These are phyloP conservation scores for Mormyrus proboscirostris DNA, from an alignment of 2,797 vertebrate species.

Conservation along the genomic window DNA sequence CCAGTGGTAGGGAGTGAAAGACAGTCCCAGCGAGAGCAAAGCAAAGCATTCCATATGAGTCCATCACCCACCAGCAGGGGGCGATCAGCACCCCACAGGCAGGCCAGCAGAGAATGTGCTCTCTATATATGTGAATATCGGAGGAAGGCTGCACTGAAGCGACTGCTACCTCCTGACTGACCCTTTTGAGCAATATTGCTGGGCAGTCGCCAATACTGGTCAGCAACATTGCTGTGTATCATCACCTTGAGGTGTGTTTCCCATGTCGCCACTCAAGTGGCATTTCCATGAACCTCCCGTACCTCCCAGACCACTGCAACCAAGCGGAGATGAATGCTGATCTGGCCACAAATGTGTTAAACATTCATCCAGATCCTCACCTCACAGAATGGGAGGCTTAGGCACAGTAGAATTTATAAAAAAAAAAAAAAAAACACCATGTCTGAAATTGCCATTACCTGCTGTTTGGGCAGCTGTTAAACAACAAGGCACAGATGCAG, in stretches of 20 bases:
- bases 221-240: neutral
- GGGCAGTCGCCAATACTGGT: neutral
- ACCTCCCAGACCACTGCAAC: neutral
- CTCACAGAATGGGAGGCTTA: neutral
- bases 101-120: neutral
- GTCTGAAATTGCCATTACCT: conserved; percentile 3
- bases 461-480: conserved; percentile 11
- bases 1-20: neutral
- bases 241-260: neutral
- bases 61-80: neutral
- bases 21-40: neutral
- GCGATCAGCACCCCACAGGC: neutral
- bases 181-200: neutral
- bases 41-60: neutral
- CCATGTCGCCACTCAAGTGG: neutral
- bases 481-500: neutral
- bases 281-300: neutral
- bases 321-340: neutral
- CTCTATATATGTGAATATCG: neutral
- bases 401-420: neutral
- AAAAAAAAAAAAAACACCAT: neutral
- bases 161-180: neutral
- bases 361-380: neutral
- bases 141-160: neutral
- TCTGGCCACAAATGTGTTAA: neutral